Conservation (phyloP, 2,888 invertebrate genomes). For the Oxyteleia sp. region DNA sequence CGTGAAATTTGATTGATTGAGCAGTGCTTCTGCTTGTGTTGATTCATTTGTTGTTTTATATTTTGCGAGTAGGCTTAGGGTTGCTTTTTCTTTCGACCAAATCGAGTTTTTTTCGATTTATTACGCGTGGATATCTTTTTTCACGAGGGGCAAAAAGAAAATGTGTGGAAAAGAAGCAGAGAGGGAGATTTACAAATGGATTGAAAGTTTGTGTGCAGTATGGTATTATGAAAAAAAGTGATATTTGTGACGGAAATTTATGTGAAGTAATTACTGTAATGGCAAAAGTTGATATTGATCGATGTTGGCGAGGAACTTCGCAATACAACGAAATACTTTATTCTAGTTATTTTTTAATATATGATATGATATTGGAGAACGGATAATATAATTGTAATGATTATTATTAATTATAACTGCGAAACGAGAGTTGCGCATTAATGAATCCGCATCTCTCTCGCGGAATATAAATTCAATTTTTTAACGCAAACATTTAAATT, state of each 20-base stretch:
- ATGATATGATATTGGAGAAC: not conserved
- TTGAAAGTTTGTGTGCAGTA: constrained; percentile 1
- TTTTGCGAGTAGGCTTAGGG: not conserved
- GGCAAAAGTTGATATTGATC: constrained; percentile 30
- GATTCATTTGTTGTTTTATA: too few relatives aligned
- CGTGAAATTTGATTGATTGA: too few relatives aligned
- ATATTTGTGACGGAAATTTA: constrained; percentile 22
- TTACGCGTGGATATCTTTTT: not conserved
- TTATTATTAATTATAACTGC: too few relatives aligned
- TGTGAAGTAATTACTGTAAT: constrained; percentile 31
- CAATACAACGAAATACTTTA: constrained; percentile 4
- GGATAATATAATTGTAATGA: not conserved
- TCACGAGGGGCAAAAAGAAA: not conserved
- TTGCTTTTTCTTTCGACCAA: too few relatives aligned
- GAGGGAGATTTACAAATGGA: constrained; percentile 16
- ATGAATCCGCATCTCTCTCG: too few relatives aligned
- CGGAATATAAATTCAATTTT: too few relatives aligned
- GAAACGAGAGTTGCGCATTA: too few relatives aligned
- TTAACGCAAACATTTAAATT: too few relatives aligned
- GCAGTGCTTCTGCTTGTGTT: too few relatives aligned
- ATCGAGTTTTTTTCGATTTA: not conserved
- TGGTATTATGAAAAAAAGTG: constrained; percentile 6
- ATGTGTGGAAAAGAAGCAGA: not conserved
- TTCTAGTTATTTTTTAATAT: not conserved
- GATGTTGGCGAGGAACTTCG: constrained; percentile 1